Conservation (phyloP, 2,113 vertebrate genomes). For the Lipophrys pholis region DNA sequence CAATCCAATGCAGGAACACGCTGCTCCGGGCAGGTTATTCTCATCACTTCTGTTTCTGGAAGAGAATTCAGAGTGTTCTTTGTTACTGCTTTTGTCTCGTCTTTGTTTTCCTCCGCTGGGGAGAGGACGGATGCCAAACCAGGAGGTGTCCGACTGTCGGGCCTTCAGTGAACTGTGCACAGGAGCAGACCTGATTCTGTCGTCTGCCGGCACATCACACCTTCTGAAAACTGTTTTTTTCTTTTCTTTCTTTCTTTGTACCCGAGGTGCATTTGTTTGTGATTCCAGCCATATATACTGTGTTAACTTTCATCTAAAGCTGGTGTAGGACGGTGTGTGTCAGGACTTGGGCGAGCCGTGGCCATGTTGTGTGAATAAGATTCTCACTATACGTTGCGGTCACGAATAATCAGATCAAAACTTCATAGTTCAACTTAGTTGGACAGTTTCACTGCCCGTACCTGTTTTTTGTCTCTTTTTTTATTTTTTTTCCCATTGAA, state of each 20-base stretch:
- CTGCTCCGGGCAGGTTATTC: neutral
- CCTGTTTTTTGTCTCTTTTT: neutral
- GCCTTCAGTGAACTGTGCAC: conserved; percentile 49
- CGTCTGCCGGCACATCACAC: conserved; percentile 29
- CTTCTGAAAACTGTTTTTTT: conserved; percentile 10
- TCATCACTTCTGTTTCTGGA: conserved; percentile 8
- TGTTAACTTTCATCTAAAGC: conserved; percentile 18
- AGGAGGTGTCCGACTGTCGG: conserved; percentile 34
- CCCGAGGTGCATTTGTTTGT: neutral
- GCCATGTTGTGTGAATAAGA: conserved; percentile 1
- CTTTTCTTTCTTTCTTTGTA: conserved; percentile 1
- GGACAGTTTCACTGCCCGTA: conserved; percentile 5
- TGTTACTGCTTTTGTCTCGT: conserved; percentile 30
- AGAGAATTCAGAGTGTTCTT: neutral
- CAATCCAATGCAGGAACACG: conserved; percentile 24
- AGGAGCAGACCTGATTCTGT: conserved; percentile 49
- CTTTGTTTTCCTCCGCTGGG: conserved; percentile 14
- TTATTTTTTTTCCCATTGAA: conserved; percentile 22
- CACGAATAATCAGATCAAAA: conserved; percentile 6
- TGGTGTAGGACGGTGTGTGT: neutral
- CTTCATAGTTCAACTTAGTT: conserved; percentile 12
- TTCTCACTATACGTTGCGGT: neutral
- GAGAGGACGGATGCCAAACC: conserved; percentile 20
- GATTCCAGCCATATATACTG: conserved; percentile 26
- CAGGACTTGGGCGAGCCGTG: neutral